Evolutionary conservation across 2,888 invertebrate species (phyloP).

Genomic region (Chelonus formosanus): DNA sequence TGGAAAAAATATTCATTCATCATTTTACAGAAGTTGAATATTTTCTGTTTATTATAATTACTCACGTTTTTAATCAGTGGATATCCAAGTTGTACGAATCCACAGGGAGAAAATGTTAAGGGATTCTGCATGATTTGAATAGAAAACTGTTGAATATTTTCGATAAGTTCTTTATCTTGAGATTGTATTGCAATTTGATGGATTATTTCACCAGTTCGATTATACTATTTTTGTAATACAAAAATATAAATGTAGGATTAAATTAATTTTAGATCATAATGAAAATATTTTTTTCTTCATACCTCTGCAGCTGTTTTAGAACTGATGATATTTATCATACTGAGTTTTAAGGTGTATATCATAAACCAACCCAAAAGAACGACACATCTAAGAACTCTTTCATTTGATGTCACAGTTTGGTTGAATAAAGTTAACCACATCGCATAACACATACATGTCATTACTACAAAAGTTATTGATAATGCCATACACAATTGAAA

Average conservation of each 20-base stretch:
- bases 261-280: not conserved
- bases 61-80: conserved; percentile 35
- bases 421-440: conserved; percentile 4
- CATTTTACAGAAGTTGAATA: not conserved
- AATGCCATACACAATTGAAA: conserved; percentile 29
- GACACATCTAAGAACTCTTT: not conserved
- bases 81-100: conserved; percentile 38
- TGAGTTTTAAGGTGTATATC: conserved; percentile 2
- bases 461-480: conserved; percentile 27
- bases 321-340: conserved; percentile 22
- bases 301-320: conserved; percentile 26
- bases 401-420: not conserved
- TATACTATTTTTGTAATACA: conserved; percentile 21
- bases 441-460: conserved; percentile 28
- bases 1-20: not conserved
- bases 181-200: conserved; percentile 12
- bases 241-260: not conserved
- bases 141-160: conserved; percentile 37
- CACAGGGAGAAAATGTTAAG: conserved; percentile 34
- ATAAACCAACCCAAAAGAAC: not conserved
- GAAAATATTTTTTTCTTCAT: conserved; percentile 5
- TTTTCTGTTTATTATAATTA: not conserved
- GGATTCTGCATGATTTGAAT: conserved; percentile 40
- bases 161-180: conserved; percentile 17
- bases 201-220: conserved; percentile 30